Conservation (phyloP, 2,797 vertebrate species). For the Helarctos malayanus region DNA sequence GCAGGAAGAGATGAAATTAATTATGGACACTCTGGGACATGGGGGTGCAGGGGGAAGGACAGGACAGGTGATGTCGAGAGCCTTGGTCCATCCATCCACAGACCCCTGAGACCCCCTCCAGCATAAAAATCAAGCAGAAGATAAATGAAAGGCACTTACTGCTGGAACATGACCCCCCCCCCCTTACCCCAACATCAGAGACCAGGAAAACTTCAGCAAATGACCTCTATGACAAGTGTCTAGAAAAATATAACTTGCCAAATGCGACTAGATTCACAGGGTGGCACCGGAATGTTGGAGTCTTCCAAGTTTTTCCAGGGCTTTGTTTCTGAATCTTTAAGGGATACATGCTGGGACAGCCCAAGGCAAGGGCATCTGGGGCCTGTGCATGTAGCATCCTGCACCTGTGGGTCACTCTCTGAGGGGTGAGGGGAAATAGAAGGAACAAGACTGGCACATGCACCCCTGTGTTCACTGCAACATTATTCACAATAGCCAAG, state of each 20-base stretch:
- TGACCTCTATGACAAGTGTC: background rate
- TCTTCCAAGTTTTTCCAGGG: too few species aligned
- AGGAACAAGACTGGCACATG: background rate
- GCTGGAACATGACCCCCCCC: background rate
- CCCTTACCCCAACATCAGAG: too few species aligned
- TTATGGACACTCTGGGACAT: background rate
- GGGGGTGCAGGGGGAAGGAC: too few species aligned
- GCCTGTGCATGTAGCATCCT: background rate
- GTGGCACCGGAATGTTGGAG: background rate
- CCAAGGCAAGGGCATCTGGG: background rate
- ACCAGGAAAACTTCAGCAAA: background rate
- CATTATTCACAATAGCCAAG: background rate
- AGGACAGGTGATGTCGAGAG: background rate
- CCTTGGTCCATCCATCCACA: background rate
- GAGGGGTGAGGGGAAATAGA: background rate
- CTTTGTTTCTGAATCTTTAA: background rate
- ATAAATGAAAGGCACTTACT: too few species aligned
- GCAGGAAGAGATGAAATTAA: background rate
- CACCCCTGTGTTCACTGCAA: background rate
- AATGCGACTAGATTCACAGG: background rate
- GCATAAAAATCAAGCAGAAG: background rate
- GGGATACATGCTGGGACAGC: too few species aligned
- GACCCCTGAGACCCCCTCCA: too few species aligned
- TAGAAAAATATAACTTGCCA: background rate
- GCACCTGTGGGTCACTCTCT: background rate